phyloP scores from a whole-genome alignment of 2,797 vertebrate species.

The Xiphorhynchus erythropygius region DNA sequence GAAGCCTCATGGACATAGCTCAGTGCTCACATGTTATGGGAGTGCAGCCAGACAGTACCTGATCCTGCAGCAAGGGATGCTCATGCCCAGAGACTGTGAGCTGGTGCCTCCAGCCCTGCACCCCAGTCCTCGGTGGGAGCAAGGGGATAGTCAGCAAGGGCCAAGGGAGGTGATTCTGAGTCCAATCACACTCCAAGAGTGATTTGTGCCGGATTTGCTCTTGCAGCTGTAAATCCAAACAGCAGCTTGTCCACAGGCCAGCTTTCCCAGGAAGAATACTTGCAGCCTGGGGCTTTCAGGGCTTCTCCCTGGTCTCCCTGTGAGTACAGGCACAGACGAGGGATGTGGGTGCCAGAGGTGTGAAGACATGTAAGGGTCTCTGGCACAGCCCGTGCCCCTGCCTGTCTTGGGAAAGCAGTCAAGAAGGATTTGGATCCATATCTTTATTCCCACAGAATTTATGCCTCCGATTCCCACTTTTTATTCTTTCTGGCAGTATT shows the following conservation, averaged over 20 bases:
- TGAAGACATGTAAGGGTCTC: background rate
- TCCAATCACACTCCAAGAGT: background rate
- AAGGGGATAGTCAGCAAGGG: fast-evolving
- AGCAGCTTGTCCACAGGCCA: background rate
- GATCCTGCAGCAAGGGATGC: background rate
- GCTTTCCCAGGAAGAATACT: background rate
- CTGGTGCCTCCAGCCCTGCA: background rate
- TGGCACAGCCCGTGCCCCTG: background rate
- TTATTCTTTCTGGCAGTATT: background rate
- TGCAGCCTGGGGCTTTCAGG: background rate
- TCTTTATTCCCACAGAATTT: background rate
- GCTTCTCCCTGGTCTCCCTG: fast-evolving
- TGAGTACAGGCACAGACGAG: fast-evolving
- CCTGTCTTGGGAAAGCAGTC: background rate
- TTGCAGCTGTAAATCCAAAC: background rate
- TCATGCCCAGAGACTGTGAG: fast-evolving
- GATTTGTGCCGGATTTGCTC: background rate
- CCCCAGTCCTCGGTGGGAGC: background rate
- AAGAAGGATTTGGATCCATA: background rate
- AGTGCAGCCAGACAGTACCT: background rate
- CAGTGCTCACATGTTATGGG: background rate
- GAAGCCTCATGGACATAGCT: background rate
- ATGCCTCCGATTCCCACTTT: fast-evolving
- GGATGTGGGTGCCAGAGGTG: background rate
- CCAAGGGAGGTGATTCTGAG: background rate